Evolutionary conservation across 2,113 vertebrate genomes (phyloP).

Genomic region (Cebus imitator): DNA sequence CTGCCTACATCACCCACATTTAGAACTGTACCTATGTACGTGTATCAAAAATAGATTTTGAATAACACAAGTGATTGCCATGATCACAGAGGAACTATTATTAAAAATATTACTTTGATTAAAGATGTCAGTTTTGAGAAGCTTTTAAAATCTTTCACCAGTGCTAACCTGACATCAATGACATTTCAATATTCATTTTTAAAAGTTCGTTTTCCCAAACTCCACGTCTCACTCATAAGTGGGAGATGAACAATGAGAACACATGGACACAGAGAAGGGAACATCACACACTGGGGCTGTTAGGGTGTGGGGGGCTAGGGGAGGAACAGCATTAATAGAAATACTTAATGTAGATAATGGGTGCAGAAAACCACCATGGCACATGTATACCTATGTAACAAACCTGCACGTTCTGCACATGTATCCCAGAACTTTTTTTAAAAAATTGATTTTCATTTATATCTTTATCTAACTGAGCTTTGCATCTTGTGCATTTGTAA

Average conservation of each 20-base stretch:
- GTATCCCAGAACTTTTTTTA: too few species aligned
- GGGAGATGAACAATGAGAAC: too few species aligned
- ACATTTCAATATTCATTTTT: slow-evolving; percentile 72
- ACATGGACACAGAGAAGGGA: too few species aligned
- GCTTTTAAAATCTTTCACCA: slow-evolving; percentile 74
- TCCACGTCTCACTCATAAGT: too few species aligned
- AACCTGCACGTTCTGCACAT: too few species aligned
- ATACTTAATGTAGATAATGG: too few species aligned
- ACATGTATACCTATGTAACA: too few species aligned
- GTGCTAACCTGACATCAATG: slow-evolving; percentile 66
- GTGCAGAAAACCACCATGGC: too few species aligned
- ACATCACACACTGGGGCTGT: too few species aligned
- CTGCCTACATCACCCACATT: not conserved
- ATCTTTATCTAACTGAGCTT: slow-evolving; percentile 59
- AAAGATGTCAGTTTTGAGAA: slow-evolving; percentile 76
- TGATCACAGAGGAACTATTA: slow-evolving; percentile 58
- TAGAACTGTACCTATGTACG: slow-evolving; percentile 3
- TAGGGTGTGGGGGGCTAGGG: too few species aligned
- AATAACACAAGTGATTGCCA: slow-evolving; percentile 68
- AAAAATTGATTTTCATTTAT: slow-evolving; percentile 50
- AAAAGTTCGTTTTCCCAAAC: slow-evolving; percentile 56
- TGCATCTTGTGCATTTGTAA: slow-evolving; percentile 35
- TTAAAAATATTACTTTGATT: slow-evolving; percentile 77
- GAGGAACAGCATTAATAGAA: too few species aligned
- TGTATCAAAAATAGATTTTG: slow-evolving; percentile 64